Conservation (phyloP, 2,113 vertebrate genomes). For the Siniperca knerii region DNA sequence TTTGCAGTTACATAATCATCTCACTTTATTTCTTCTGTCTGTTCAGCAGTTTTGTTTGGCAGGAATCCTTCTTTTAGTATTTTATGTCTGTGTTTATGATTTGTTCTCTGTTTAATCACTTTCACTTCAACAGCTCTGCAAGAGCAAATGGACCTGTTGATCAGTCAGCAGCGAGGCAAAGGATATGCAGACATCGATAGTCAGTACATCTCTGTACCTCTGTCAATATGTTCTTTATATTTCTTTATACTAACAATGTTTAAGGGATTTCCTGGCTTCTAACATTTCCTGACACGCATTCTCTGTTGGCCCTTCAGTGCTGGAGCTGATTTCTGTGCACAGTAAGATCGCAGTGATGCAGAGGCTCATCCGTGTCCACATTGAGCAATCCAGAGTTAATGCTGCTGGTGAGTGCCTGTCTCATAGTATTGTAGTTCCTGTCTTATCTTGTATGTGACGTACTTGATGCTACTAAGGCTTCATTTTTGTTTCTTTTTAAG, state of each 20-base stretch:
- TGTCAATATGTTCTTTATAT: neutral
- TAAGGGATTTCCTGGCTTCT: neutral
- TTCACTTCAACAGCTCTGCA: slow-evolving; percentile 46
- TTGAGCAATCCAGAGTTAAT: neutral
- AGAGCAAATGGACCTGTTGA: neutral
- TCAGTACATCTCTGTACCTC: slow-evolving; percentile 21
- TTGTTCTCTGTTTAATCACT: neutral
- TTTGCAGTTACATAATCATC: neutral
- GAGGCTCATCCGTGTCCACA: slow-evolving; percentile 18
- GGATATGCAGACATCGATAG: neutral
- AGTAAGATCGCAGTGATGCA: neutral
- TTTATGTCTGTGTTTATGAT: neutral
- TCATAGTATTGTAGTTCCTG: neutral
- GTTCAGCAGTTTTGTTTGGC: neutral
- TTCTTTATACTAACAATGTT: neutral
- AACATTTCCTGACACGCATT: neutral
- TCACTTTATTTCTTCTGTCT: neutral
- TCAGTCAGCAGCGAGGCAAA: slow-evolving; percentile 2
- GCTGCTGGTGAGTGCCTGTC: slow-evolving; percentile 30
- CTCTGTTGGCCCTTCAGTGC: slow-evolving; percentile 40
- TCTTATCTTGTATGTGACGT: neutral
- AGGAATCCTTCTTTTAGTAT: neutral
- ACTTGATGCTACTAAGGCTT: neutral
- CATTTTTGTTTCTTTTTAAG: slow-evolving; percentile 27
- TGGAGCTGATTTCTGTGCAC: slow-evolving; percentile 53